Conservation (phyloP, 2,888 invertebrate species). For the Heliconius ismenius region DNA sequence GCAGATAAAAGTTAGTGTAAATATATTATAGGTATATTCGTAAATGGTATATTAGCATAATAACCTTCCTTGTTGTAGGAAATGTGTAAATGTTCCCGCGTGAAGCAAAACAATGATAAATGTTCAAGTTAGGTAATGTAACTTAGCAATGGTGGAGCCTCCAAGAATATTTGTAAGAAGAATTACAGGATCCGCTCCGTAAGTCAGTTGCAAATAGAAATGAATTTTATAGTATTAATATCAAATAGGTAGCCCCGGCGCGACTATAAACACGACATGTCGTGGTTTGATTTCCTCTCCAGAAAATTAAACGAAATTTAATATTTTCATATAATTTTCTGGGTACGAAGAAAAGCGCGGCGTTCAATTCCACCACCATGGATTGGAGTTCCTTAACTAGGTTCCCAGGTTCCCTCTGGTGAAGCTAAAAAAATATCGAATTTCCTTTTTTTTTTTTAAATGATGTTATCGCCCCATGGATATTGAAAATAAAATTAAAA, state of each 20-base stretch:
- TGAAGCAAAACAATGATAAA: slow-evolving; percentile 17
- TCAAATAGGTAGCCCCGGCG: neutral
- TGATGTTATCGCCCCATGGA: too few relatives aligned
- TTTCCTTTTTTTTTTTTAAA: too few relatives aligned
- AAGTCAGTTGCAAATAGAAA: neutral
- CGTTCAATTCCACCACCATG: neutral
- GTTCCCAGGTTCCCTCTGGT: neutral
- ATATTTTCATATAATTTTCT: too few relatives aligned
- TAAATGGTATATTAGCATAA: slow-evolving; percentile 28
- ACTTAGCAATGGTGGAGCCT: neutral
- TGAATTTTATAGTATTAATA: neutral
- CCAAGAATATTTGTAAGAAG: slow-evolving; percentile 7
- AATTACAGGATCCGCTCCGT: neutral
- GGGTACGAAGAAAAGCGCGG: neutral
- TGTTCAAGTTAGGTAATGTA: slow-evolving; percentile 7
- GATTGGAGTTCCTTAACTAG: neutral
- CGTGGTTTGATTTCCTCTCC: too few relatives aligned
- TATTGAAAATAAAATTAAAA: neutral
- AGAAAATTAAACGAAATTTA: too few relatives aligned
- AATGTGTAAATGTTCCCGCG: slow-evolving; percentile 23
- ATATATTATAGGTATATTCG: neutral
- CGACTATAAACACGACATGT: neutral
- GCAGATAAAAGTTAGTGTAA: neutral
- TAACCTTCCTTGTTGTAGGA: slow-evolving; percentile 22
- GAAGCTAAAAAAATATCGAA: neutral